Percentiles rank a stretch among this genome's conserved stretches.
Conservation (phyloP, 1,140 invertebrate species). For the Tetranychus urticae region DNA sequence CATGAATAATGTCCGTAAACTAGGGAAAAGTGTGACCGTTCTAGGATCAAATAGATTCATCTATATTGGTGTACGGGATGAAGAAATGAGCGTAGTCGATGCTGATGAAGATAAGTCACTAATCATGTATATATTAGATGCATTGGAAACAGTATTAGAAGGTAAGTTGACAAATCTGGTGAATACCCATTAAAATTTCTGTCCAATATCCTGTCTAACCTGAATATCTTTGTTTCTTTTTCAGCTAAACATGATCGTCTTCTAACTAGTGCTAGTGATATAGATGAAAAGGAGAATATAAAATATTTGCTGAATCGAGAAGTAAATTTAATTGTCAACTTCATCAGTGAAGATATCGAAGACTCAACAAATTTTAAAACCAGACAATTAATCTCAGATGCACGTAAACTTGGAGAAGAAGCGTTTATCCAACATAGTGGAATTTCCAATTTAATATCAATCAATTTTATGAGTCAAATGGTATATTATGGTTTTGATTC, state of each 20-base stretch:
- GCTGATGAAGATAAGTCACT: not conserved
- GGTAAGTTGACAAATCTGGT: not conserved
- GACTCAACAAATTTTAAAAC: not conserved
- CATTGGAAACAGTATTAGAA: not conserved
- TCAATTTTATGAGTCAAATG: constrained; percentile 6
- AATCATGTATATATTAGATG: not conserved
- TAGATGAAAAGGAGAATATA: not conserved
- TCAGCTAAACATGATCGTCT: not conserved
- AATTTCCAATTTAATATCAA: not conserved
- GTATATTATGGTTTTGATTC: constrained; percentile 2
- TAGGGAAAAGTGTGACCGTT: not conserved
- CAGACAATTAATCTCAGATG: not conserved
- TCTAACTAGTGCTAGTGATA: not conserved
- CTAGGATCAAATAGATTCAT: not conserved
- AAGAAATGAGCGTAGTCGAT: not conserved
- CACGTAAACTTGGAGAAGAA: not conserved
- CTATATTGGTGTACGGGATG: not conserved
- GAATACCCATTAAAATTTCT: not conserved
- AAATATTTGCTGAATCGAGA: constrained; percentile 1
- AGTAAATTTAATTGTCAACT: constrained; percentile 4
- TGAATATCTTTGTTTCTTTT: not conserved
- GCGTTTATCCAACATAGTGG: not conserved
- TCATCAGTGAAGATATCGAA: constrained; percentile 5
- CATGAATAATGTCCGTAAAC: not conserved
- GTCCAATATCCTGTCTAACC: not conserved